Evolutionary conservation across 2,113 vertebrate species (phyloP).

Genomic region (Butastur rufipennis): DNA sequence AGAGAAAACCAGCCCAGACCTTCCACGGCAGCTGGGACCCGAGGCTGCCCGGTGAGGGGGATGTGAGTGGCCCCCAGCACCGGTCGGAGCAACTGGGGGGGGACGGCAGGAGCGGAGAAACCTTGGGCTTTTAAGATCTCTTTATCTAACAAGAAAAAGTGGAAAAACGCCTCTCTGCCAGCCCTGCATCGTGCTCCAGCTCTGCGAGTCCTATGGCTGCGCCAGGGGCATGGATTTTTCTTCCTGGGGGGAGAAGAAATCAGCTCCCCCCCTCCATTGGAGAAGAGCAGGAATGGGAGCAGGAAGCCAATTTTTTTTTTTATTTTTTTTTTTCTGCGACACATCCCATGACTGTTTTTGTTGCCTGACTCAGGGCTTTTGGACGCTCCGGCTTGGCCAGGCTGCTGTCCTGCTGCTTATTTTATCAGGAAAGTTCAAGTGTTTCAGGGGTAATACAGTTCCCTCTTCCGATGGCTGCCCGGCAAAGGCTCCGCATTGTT

Average conservation of each 20-base stretch:
- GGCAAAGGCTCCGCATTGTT: slow-evolving; percentile 45
- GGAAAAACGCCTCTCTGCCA: background rate
- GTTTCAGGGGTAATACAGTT: slow-evolving; percentile 46
- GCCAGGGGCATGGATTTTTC: rapidly evolving
- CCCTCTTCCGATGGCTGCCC: slow-evolving; percentile 22
- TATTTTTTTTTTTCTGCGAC: background rate
- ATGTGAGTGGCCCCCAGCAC: background rate
- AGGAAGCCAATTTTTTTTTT: background rate
- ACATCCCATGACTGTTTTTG: slow-evolving; percentile 3
- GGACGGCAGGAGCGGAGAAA: rapidly evolving
- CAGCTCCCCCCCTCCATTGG: background rate
- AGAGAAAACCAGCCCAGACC: background rate
- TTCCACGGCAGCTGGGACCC: rapidly evolving
- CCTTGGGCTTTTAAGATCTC: background rate
- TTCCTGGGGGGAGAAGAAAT: background rate
- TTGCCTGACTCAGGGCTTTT: slow-evolving; percentile 54
- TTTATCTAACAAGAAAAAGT: background rate
- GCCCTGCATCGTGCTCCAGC: rapidly evolving
- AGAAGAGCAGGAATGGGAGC: background rate
- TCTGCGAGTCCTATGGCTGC: rapidly evolving
- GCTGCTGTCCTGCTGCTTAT: background rate
- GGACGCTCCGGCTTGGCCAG: background rate
- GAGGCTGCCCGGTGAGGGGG: rapidly evolving
- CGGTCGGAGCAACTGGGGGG: rapidly evolving
- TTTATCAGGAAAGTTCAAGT: slow-evolving; percentile 67